Conservation (phyloP, 2,113 vertebrate genomes). For the Menidia beryllina region DNA sequence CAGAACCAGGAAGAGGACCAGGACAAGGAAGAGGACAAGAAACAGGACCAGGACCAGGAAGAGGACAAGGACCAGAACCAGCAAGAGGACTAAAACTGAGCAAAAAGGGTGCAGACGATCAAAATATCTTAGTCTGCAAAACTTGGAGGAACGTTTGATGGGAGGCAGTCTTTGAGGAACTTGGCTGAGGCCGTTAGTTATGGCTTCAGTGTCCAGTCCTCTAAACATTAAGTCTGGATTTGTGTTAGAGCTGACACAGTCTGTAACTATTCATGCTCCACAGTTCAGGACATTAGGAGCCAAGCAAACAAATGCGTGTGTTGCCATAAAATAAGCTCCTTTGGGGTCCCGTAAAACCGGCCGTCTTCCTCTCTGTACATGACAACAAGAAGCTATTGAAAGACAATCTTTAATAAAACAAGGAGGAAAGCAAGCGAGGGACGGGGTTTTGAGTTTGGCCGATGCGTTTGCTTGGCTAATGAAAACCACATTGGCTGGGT, state of each 20-base stretch:
- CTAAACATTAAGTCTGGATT: constrained; percentile 61
- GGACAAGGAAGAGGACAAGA: no score
- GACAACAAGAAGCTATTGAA: constrained; percentile 18
- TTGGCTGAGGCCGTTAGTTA: constrained; percentile 34
- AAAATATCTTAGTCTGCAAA: constrained; percentile 1
- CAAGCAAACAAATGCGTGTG: not conserved
- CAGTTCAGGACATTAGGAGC: not conserved
- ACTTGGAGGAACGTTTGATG: not conserved
- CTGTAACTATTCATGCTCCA: constrained; percentile 25
- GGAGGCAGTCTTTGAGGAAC: constrained; percentile 40
- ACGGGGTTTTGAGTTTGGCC: constrained; percentile 45
- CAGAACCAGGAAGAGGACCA: no score
- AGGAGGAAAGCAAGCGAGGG: constrained; percentile 33
- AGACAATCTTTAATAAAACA: constrained; percentile 24
- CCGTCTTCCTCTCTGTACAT: constrained; percentile 1
- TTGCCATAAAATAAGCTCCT: constrained; percentile 1
- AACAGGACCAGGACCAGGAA: no score
- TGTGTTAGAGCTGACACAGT: constrained; percentile 43
- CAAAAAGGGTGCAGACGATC: not conserved
- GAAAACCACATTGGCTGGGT: constrained; percentile 72
- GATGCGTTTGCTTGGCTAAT: constrained; percentile 62
- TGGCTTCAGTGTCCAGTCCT: constrained; percentile 68
- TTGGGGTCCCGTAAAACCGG: constrained; percentile 14
- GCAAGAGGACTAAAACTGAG: no score
- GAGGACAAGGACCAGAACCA: no score